These are phyloP conservation scores for Trichopria drosophilae DNA, from an alignment of 2,888 invertebrate species.

Conservation along the genomic window DNA sequence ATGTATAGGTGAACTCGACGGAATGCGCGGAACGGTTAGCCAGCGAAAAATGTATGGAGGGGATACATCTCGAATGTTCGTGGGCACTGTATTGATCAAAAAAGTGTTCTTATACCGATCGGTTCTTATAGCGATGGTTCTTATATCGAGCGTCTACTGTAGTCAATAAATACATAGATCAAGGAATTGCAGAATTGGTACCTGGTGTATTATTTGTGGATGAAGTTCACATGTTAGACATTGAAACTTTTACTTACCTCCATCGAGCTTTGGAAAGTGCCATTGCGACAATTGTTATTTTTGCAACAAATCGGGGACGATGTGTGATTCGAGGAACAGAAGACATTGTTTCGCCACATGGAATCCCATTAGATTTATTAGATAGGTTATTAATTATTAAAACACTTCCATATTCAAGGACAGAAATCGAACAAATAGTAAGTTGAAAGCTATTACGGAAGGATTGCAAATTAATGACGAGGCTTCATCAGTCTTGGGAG, in stretches of 20 bases:
- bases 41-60: no score
- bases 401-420: conserved; percentile 81
- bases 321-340: conserved; percentile 87
- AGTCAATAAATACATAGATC: conserved; percentile 98
- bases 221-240: conserved; percentile 98
- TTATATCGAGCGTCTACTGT: no score
- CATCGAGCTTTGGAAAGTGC: conserved; percentile 96
- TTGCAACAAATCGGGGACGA: conserved; percentile 95
- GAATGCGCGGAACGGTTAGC: no score
- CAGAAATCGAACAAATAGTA: conserved; percentile 84
- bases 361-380: conserved; percentile 92
- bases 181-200: conserved; percentile 96
- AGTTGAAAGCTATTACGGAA: conserved; percentile 87
- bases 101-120: no score
- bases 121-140: no score
- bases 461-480: conserved; percentile 83
- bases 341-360: conserved; percentile 89
- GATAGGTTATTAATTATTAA: conserved; percentile 93
- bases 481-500: conserved; percentile 76
- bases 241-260: conserved; percentile 98
- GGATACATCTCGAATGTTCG: conserved; percentile 97
- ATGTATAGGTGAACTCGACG: no score
- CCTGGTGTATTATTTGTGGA: conserved; percentile 98
- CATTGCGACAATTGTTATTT: conserved; percentile 96
- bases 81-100: conserved; percentile 97